A percentile compares a stretch with the other conserved stretches of the same genome.
phyloP scores from a whole-genome alignment of 2,888 invertebrate genomes.

The Caenorhabditis auriculariae region DNA sequence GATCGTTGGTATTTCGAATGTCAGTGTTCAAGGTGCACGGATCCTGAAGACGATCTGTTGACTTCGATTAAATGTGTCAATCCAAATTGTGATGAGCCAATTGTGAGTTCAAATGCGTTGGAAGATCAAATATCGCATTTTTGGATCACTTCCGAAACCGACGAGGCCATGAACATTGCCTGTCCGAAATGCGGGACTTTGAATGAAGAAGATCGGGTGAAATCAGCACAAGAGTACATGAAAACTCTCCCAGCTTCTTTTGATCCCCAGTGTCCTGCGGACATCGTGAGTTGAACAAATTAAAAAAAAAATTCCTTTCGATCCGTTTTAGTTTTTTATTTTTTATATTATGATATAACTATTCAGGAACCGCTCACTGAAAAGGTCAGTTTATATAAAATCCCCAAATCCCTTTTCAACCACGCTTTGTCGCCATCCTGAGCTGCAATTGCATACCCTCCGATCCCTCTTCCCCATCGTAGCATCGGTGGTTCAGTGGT shows the following conservation, averaged over 20 bases:
- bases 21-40: constrained; percentile 54
- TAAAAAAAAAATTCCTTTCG: too few relatives aligned
- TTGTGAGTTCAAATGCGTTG: constrained; percentile 28
- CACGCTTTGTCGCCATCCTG: too few relatives aligned
- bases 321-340: too few relatives aligned
- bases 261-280: constrained; percentile 44
- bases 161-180: constrained; percentile 45
- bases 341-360: too few relatives aligned
- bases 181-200: constrained; percentile 51
- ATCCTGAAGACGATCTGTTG: constrained; percentile 55
- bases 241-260: constrained; percentile 44
- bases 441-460: too few relatives aligned
- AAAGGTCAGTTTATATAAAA: too few relatives aligned
- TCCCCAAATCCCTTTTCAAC: too few relatives aligned
- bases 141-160: constrained; percentile 40
- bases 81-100: constrained; percentile 45
- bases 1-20: constrained; percentile 56
- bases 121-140: neutral
- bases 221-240: constrained; percentile 52
- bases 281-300: constrained; percentile 27
- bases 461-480: neutral
- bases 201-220: constrained; percentile 26
- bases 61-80: constrained; percentile 47
- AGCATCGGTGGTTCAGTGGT: constrained; percentile 58
- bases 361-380: too few relatives aligned